Conservation (phyloP, 2,888 invertebrate species). For the Dyspetes luteomarginatus region DNA sequence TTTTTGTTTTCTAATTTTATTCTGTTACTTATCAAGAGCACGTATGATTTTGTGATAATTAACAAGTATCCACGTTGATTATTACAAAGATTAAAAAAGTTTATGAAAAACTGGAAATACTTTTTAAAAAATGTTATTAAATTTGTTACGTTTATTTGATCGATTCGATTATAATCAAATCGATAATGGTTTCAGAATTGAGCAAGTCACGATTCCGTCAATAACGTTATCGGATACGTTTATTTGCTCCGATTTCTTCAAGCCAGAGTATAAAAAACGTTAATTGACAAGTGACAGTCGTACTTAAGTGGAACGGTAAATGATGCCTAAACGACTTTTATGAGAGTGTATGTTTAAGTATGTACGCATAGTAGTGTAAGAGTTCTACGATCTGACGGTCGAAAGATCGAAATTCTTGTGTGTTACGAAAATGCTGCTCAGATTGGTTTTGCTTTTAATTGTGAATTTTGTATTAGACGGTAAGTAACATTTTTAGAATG, state of each 20-base stretch:
- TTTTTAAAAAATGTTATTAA: too few species aligned
- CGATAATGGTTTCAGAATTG: neutral
- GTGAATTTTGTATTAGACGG: conserved; percentile 22
- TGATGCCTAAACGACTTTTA: conserved; percentile 59
- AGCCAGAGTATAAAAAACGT: conserved; percentile 31
- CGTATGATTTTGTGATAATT: too few species aligned
- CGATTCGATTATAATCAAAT: neutral
- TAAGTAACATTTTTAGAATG: conserved; percentile 13
- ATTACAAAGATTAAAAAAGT: neutral
- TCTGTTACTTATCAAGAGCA: too few species aligned
- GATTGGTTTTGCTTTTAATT: conserved; percentile 22
- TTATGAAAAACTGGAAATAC: too few species aligned
- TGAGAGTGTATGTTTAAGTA: conserved; percentile 11
- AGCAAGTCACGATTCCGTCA: neutral
- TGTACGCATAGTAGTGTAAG: conserved; percentile 17
- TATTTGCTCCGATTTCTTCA: conserved; percentile 22
- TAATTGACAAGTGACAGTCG: conserved; percentile 43
- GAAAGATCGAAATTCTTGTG: conserved; percentile 2
- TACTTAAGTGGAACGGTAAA: neutral
- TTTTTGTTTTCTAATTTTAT: too few species aligned
- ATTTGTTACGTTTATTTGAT: too few species aligned
- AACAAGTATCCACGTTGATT: neutral
- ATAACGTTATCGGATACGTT: conserved; percentile 38
- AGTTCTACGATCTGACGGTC: conserved; percentile 17
- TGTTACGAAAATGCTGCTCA: conserved; percentile 19